These are phyloP conservation scores for Elephas maximus DNA, from an alignment of 2,113 vertebrate genomes.

Conservation along the genomic window DNA sequence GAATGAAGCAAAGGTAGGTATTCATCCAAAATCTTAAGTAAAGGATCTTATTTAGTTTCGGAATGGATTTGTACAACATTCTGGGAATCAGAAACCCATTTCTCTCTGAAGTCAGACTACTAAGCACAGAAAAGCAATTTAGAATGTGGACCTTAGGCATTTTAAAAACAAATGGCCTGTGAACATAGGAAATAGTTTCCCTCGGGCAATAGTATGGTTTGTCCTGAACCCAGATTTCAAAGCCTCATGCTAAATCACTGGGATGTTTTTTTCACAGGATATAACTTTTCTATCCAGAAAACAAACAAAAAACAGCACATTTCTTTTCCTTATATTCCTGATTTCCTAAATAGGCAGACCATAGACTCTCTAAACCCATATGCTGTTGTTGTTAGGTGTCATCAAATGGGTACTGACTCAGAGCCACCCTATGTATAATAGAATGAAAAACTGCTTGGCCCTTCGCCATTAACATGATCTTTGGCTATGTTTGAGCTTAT, in stretches of 20 bases:
- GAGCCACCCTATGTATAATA: neutral
- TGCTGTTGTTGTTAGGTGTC: neutral
- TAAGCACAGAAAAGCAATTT: neutral
- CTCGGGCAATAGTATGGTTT: neutral
- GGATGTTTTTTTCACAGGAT: neutral
- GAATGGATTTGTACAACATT: neutral
- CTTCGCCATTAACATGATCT: neutral
- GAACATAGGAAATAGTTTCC: constrained; percentile 60
- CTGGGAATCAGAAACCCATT: neutral
- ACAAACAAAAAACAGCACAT: neutral
- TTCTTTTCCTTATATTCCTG: neutral
- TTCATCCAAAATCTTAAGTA: constrained; percentile 2
- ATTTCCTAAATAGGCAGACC: constrained; percentile 7
- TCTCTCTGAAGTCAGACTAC: neutral
- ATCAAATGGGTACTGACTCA: neutral
- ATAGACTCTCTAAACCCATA: neutral
- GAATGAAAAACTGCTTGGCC: neutral
- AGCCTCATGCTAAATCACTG: neutral
- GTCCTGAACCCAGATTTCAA: constrained; percentile 57
- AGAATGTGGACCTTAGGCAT: constrained; percentile 37
- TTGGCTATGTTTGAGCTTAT: neutral
- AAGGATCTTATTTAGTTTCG: neutral
- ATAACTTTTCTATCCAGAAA: neutral
- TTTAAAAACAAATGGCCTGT: constrained; percentile 63
- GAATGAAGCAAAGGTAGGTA: neutral